These are phyloP conservation scores for Folsomia manolachei DNA, from an alignment of 2,888 invertebrate genomes.

Conservation along the genomic window DNA sequence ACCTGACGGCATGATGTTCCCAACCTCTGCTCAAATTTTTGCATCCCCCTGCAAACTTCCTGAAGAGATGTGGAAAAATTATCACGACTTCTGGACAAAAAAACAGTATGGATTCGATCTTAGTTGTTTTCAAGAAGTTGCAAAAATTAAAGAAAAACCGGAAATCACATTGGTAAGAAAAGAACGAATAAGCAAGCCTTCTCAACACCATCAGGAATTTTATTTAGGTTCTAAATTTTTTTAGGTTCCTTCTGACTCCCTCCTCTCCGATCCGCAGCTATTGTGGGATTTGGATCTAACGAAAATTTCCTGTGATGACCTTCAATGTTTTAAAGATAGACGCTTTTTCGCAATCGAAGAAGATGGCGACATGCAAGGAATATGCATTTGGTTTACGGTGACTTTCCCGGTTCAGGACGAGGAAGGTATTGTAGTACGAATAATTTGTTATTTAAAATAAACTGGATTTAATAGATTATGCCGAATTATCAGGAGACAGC, in stretches of 20 bases:
- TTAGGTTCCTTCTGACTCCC: slow-evolving; percentile 54
- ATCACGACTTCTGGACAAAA: slow-evolving; percentile 69
- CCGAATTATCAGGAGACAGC: slow-evolving; percentile 40
- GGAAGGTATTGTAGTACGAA: background rate
- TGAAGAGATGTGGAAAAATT: slow-evolving; percentile 46
- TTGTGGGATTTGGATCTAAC: slow-evolving; percentile 68
- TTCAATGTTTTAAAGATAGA: slow-evolving; percentile 62
- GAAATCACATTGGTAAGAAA: slow-evolving; percentile 61
- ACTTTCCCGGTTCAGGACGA: slow-evolving; percentile 60
- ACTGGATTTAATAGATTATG: background rate
- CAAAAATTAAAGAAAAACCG: slow-evolving; percentile 66
- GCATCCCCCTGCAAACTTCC: slow-evolving; percentile 60
- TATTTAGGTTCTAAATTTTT: no score
- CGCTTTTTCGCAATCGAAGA: slow-evolving; percentile 62
- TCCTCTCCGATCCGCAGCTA: slow-evolving; percentile 65
- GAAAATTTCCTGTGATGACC: slow-evolving; percentile 62
- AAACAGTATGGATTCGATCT: slow-evolving; percentile 72
- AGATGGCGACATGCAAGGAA: slow-evolving; percentile 59
- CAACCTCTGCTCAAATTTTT: slow-evolving; percentile 66
- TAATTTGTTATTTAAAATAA: no score
- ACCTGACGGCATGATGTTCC: slow-evolving; percentile 70
- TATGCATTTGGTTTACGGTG: slow-evolving; percentile 79
- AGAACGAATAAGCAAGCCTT: no score
- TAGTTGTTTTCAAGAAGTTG: slow-evolving; percentile 60
- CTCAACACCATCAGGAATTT: no score